Evolutionary conservation across 1,140 invertebrate genomes (phyloP), one percentile per base, ranked within the genome.

Genomic region (Plutomurus gul): DNA sequence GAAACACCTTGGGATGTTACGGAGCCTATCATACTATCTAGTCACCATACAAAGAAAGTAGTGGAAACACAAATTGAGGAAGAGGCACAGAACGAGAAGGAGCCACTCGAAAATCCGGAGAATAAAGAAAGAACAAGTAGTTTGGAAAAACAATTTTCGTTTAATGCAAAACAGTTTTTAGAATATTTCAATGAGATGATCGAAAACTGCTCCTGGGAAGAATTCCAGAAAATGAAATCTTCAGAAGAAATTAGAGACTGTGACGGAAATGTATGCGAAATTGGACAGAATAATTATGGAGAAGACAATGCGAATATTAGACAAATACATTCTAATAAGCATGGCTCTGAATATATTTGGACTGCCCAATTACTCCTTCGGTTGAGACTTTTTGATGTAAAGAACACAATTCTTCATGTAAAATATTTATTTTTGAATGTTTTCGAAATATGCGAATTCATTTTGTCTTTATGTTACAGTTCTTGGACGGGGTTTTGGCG

Each of bases 301-400:
- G 22, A 27, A 25, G 27, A 72, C 7, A 10, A 18, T 18, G 11
- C 33, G 20, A 39, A 20, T 56, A 60, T 22, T 46, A 65, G 27
- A 40, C 10, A 30, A 60, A 20, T n/a, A n/a, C n/a, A n/a, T n/a
- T n/a, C n/a, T n/a, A 40, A 40, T 49, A 20, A 40, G 22, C 27
- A 36, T n/a, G 80, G 82, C 3, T 82, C 82, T 18, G 78, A 82
- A 71, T 75, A 78, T 10, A 82, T 83, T 43, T 83, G 78, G 81
- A 60, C 82, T 6, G 78, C 80, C 1, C 81, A 81, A 18, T 27
- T 83, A 4, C 75, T 83, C 36, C 56, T 83, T 3, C 39, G 82
- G 20, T 46, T 81, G 18, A 33, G 76, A 37, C 43, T 79, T 20
- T 80, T 78, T 77, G 82, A 83, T 36, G 80, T 81, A 73, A 78